Conservation (phyloP, 2,888 invertebrate species). For the Drosophila sordidapex region DNA sequence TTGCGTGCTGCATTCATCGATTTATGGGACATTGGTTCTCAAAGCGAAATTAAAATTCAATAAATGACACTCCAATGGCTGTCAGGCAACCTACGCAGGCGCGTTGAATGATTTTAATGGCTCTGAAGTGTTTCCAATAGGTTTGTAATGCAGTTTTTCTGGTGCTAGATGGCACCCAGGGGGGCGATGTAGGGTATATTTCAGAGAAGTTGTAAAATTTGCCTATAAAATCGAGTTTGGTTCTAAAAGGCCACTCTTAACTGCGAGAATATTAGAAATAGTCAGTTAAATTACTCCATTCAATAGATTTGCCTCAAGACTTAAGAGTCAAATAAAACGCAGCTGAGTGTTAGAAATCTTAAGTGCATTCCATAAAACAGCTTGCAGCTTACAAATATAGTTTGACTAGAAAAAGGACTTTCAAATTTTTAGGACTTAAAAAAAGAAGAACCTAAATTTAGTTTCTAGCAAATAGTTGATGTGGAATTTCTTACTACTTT, state of each 20-base stretch:
- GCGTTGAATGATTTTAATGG: constrained; percentile 63
- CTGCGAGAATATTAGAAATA: not conserved
- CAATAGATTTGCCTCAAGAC: not conserved
- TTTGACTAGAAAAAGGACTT: not conserved
- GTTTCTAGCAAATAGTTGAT: not conserved
- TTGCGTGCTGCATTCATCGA: constrained; percentile 63
- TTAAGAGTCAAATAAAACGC: not conserved
- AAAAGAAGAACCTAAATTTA: not conserved
- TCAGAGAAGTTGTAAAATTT: constrained; percentile 15
- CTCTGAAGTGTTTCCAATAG: constrained; percentile 44
- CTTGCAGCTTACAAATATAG: not conserved
- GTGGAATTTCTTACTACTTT: not conserved
- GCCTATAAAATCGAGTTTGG: constrained; percentile 2
- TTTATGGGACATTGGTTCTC: constrained; percentile 65
- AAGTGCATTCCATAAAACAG: not conserved
- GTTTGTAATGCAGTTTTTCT: constrained; percentile 34
- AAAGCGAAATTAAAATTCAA: constrained; percentile 74
- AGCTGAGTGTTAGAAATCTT: not conserved
- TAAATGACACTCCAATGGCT: constrained; percentile 68
- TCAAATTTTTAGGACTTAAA: not conserved
- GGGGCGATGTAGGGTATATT: constrained; percentile 5
- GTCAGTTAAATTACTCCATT: not conserved
- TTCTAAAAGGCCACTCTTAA: not conserved
- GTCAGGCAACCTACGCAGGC: constrained; percentile 60
- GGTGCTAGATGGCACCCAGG: constrained; percentile 2